Conservation (phyloP, 1,140 invertebrate species). For the Tigriopus japonicus region DNA sequence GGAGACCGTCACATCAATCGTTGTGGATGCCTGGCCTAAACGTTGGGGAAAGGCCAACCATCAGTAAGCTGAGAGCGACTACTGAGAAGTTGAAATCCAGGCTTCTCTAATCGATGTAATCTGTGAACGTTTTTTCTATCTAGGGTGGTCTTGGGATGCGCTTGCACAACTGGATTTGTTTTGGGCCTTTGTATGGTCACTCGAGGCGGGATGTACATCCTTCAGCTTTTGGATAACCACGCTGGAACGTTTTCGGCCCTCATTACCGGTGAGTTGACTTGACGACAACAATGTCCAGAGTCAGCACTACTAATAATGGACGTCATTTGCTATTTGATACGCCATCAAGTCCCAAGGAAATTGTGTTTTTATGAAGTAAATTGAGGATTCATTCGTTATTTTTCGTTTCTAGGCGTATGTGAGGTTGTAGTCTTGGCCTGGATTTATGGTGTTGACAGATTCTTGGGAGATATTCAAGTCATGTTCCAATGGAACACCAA, state of each 20-base stretch:
- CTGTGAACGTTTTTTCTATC: neutral
- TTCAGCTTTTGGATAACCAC: constrained; percentile 66
- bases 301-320: too few relatives aligned
- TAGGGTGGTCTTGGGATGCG: constrained; percentile 25
- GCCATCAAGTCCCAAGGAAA: too few relatives aligned
- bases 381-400: too few relatives aligned
- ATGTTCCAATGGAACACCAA: neutral
- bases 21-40: neutral
- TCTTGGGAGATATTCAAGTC: neutral
- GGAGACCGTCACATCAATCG: constrained; percentile 24
- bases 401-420: constrained; percentile 17
- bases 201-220: constrained; percentile 28
- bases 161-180: constrained; percentile 41
- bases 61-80: neutral
- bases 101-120: neutral
- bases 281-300: too few relatives aligned
- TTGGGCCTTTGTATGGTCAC: constrained; percentile 45
- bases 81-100: neutral
- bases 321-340: too few relatives aligned
- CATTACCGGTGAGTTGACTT: constrained; percentile 39
- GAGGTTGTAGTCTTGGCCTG: constrained; percentile 27
- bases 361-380: too few relatives aligned
- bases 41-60: neutral
- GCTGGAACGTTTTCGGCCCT: constrained; percentile 67
- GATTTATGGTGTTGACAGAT: constrained; percentile 25